These are phyloP conservation scores for Cynopterus brachyotis DNA, from an alignment of 2,113 vertebrate genomes.

Conservation along the genomic window DNA sequence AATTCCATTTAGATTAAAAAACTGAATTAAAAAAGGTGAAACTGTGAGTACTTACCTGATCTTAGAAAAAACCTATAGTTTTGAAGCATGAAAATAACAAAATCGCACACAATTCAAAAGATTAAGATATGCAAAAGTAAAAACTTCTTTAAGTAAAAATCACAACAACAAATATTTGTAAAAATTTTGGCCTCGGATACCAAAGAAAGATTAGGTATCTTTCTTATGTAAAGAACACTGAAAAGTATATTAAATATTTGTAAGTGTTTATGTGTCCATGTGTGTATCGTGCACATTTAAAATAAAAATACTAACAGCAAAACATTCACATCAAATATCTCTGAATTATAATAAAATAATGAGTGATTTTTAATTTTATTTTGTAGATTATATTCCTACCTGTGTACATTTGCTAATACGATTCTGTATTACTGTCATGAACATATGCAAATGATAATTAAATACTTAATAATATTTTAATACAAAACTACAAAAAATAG, in stretches of 20 bases:
- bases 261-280: not conserved
- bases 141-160: not conserved
- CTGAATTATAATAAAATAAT: not conserved
- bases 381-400: not conserved
- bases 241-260: not conserved
- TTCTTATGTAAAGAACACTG: not conserved
- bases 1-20: not conserved
- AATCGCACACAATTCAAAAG: not conserved
- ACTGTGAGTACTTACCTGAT: too few species aligned
- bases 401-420: not conserved
- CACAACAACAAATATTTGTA: not conserved
- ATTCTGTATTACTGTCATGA: not conserved
- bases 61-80: not conserved
- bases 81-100: not conserved
- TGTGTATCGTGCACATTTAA: not conserved
- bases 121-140: not conserved
- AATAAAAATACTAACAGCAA: not conserved
- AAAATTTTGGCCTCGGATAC: not conserved
- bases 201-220: not conserved
- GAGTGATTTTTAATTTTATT: not conserved
- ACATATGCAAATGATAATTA: not conserved
- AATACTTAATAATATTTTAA: not conserved
- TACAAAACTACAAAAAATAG: not conserved
- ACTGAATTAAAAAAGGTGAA: not conserved
- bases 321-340: not conserved